Conservation (phyloP, 2,113 vertebrate species). For the Tetrax tetrax region DNA sequence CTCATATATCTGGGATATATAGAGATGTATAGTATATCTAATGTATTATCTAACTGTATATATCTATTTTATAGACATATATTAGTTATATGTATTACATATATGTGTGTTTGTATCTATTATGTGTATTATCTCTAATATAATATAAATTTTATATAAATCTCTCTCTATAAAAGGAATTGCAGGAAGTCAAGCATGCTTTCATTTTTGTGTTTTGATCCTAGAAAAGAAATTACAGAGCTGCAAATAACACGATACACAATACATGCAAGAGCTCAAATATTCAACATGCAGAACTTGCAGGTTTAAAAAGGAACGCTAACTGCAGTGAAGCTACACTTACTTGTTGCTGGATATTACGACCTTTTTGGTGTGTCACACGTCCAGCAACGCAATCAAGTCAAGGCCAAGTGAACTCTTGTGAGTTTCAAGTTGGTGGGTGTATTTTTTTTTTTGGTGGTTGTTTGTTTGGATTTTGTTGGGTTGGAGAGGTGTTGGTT, state of each 20-base stretch:
- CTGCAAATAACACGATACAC: background rate
- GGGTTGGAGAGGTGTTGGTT: background rate
- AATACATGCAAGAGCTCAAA: background rate
- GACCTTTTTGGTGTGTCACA: background rate
- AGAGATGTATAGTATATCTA: background rate
- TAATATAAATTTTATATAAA: too few relatives aligned
- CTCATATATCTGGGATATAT: background rate
- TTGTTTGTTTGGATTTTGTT: background rate
- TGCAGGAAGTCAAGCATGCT: background rate
- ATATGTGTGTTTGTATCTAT: background rate
- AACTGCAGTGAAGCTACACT: background rate
- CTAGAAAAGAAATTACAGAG: background rate
- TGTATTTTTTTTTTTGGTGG: too few relatives aligned
- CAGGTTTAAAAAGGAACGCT: background rate
- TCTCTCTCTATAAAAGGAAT: background rate
- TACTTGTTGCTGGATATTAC: background rate
- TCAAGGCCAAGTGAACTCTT: background rate
- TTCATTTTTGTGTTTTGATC: background rate
- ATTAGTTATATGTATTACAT: too few relatives aligned
- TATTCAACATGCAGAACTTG: background rate
- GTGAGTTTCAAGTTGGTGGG: background rate
- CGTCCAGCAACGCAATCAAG: background rate
- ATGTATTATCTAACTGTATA: too few relatives aligned
- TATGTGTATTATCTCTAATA: background rate
- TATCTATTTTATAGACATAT: too few relatives aligned